These are phyloP conservation scores for Coenonympha glycerion DNA, from an alignment of 2,888 invertebrate genomes.

Conservation along the genomic window DNA sequence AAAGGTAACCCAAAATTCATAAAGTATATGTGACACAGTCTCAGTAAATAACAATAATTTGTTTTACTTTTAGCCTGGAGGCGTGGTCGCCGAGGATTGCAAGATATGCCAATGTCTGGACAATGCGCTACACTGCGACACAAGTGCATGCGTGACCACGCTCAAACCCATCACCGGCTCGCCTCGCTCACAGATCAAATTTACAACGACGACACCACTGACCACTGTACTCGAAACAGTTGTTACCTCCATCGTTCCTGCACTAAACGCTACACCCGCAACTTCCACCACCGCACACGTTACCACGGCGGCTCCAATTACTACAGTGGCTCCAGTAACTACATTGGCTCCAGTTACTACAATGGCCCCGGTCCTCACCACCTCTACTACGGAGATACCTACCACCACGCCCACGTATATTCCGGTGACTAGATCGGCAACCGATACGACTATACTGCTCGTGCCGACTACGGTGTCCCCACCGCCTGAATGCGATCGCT, in stretches of 20 bases:
- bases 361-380: background rate
- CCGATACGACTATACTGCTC: slow-evolving; percentile 11
- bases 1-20: no score
- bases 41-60: no score
- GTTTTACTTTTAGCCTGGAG: slow-evolving; percentile 83
- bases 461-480: slow-evolving; percentile 48
- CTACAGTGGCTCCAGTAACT: background rate
- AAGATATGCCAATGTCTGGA: slow-evolving; percentile 87
- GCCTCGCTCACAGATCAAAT: slow-evolving; percentile 39
- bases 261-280: slow-evolving; percentile 7
- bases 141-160: slow-evolving; percentile 61
- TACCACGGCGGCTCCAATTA: slow-evolving; percentile 3
- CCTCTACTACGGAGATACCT: slow-evolving; percentile 18
- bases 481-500: slow-evolving; percentile 56
- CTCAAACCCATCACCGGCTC: slow-evolving; percentile 32
- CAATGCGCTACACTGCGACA: slow-evolving; percentile 83
- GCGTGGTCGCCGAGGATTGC: slow-evolving; percentile 78
- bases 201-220: slow-evolving; percentile 18
- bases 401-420: slow-evolving; percentile 3
- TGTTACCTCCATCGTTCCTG: slow-evolving; percentile 7
- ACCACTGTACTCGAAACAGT: slow-evolving; percentile 8
- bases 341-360: slow-evolving; percentile 1
- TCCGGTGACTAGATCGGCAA: background rate
- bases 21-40: no score
- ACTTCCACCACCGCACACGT: slow-evolving; percentile 11